Base-by-base conservation (phyloP, 2,113 vertebrate genomes). In the Corythaixoides concolor region DNA sequence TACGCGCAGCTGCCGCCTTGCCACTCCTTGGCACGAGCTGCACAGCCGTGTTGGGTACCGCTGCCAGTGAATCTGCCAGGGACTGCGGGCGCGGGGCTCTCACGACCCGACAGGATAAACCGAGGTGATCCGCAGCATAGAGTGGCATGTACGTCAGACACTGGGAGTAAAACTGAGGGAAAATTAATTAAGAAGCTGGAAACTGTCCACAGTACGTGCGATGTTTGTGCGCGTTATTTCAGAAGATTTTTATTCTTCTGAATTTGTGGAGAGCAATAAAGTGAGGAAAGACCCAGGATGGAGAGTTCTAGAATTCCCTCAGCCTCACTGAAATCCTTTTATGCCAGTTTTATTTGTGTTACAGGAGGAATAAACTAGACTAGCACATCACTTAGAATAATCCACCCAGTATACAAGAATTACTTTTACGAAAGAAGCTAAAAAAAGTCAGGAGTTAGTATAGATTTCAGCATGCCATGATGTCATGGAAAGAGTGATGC, bases 21-120 rank as follows among this genome's bases (percentile, higher is more conserved):
- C 50, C 0, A 3, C 43, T 33, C 32, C 8, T 27, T 28, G 64
- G 66, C 30, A 50, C 35, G 27, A 4, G 15, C 16, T 5, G 33
- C 45, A 39, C 39, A 7, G 33, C 18, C 3, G 1, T 4, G 7
- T 30, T 21, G 20, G 10, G 0, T 23, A 5, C 26, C 11, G 62
- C 49, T 50, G 49, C 32, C 14, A 3, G 21, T 43, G 35, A 52
- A 30, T 22, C 45, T 60, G 52, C 45, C 1, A 0, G 50, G 35
- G 41, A 37, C 35, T 7, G 8, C 8, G 7, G 30, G 21, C 39
- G 47, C 19, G 23, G 49, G 56, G 32, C 35, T 82, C 22, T 63
- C 41, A 7, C 0, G 6, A 24, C 30, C 62, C 52, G 49, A 24
- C 55, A 26, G 62, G 32, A 19, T 49, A 62, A 56, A 69, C 32